Evolutionary conservation across 2,888 invertebrate genomes (phyloP), one percentile per base, ranked within the genome.

Genomic region (Dicyrtoma fusca): DNA sequence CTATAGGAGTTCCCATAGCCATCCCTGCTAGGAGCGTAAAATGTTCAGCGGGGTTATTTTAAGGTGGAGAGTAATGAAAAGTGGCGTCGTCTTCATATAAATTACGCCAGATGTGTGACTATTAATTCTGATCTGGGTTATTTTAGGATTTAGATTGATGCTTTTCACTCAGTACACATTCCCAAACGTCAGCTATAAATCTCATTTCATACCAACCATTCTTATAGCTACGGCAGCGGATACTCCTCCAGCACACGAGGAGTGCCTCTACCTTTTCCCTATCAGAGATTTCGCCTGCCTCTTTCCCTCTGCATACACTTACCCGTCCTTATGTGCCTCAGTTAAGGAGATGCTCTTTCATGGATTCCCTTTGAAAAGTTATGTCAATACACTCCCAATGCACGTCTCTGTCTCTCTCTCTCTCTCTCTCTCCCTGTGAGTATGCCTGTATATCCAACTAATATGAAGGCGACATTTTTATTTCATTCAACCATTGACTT

Each of bases 81-180:
- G 76, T 78, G 76, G 78, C 74, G 76, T 75, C 75, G 74, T 76
- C 75, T 71, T 76, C 74, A 77, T 78, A 80, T 80, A 80, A 80
- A 79, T 80, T 77, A 77, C 76, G 78, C 77, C 80, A 80, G 76
- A 77, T 80, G 80, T 71, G 71, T 63, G 71, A 71, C 71, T 71
- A 71, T 71, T 71, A 71, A 71, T 71, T 71, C 55, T 55, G 63
- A 63, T 55, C 55, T 63, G 63, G 55, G 71, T 63, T 70, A 63
- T 63, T 71, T 63, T 71, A 63, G 63, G 55, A 63, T 63, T 63
- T 63, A 63, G 63, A 71, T 63, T 70, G 70, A 70, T 71, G 71
- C 71, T 71, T 71, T 71, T 71, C 71, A 71, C 71, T 71, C 71
- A 63, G 71, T 63, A 71, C 62, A 62, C 63, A 71, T 71, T 63